Evolutionary conservation across 2,888 invertebrate species (phyloP), one percentile per base, ranked within the genome.

Genomic region (Ennomos quercinarius): DNA sequence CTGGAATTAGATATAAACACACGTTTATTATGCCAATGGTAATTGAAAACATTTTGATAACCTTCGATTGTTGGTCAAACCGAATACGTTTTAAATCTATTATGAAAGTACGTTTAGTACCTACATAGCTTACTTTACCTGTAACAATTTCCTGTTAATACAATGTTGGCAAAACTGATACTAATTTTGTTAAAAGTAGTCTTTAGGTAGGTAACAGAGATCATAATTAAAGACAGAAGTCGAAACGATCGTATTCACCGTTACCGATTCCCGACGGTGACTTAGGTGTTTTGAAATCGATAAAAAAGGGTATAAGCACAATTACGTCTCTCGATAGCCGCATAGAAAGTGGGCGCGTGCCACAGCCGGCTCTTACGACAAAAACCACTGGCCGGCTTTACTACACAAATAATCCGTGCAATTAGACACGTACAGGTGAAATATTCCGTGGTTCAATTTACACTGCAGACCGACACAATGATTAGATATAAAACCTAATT

Each of bases 271-370:
- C 73, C 75, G 73, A 80, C 80, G 83, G 85, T 85, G 86, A 85
- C 83, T 86, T 80, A 76, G 81, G 78, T 72, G 76, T 86, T 86
- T 84, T 76, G 81, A 81, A 77, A 83, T 66, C 73, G 74, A 73
- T 78, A 88, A 90, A 88, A 87, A 86, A 83, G 76, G 76, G 77
- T 77, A 78, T 84, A 82, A 83, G 82, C 83, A 82, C 84, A 89
- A 89, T 89, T 86, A 87, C 84, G 80, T 80, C 81, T 83, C 73
- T 73, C 78, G 79, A 71, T 73, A 76, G 75, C 76, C 81, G 78
- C 79, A 80, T 89, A 89, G 91, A 90, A 89, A 90, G 91, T 84
- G 80, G 84, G 86, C 91, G 83, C 91, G 91, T 91, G 91, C 91
- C 84, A 78, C 68, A 62, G 74, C 66, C 70, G 64, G 61, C 47